phyloP scores from a whole-genome alignment of 53 echinoderm and acorn worm genomes.

The Mesocentrotus franciscanus region DNA sequence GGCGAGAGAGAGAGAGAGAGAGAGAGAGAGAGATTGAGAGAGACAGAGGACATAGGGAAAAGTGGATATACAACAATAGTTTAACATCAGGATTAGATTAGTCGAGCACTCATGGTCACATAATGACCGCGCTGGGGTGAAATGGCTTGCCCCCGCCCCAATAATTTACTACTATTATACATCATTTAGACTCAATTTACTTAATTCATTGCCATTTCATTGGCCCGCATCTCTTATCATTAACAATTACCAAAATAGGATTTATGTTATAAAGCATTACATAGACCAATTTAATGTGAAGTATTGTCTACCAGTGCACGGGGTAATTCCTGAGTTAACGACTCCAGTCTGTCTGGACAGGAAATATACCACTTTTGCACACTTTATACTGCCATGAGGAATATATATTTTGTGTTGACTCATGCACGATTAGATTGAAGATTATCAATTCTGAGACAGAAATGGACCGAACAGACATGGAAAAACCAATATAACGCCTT shows the following conservation, averaged over 20 bases:
- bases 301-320: slow-evolving; percentile 20
- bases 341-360: slow-evolving; percentile 22
- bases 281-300: neutral
- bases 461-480: neutral
- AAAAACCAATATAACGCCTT: neutral
- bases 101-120: neutral
- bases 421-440: slow-evolving; percentile 6
- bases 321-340: neutral
- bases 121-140: neutral
- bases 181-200: slow-evolving; percentile 8
- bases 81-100: slow-evolving; percentile 16
- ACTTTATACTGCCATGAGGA: neutral
- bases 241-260: neutral
- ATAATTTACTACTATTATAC: slow-evolving; percentile 10
- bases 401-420: neutral
- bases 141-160: slow-evolving; percentile 1
- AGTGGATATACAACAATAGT: neutral
- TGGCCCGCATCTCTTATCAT: neutral
- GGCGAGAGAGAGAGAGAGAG: neutral
- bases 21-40: neutral
- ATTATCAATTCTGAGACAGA: neutral
- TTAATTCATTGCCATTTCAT: slow-evolving; percentile 39
- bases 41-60: too few species aligned
- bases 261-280: neutral
- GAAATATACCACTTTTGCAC: slow-evolving; percentile 30